Base-by-base conservation (phyloP, 2,113 vertebrate genomes). In the Ursus arctos region DNA sequence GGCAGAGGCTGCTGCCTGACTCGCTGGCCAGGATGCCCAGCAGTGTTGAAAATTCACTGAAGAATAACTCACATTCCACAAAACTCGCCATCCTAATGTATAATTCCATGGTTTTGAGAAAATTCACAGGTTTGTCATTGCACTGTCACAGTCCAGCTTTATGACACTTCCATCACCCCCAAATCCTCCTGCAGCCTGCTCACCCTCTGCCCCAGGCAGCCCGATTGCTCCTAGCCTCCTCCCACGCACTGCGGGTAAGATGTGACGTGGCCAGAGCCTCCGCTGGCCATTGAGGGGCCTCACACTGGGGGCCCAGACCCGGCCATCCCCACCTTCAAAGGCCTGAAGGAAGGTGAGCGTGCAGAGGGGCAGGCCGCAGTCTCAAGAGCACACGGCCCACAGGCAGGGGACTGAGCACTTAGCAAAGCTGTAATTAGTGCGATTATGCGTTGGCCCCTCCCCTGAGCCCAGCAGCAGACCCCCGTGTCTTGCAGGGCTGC, bases 401-500 rank as follows among this genome's bases (percentile, higher is more conserved):
- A 76, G 92, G 93, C 53, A 61, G 72, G 55, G 86, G 43, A 94
- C 59, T 10, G 0, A 7, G 72, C 95, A 86, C 82, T 79, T 59
- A 61, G 94, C 96, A 98, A 0, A 0, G 22, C 96, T 96, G 53
- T 95, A 97, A 97, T 97, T 96, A 91, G 91, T 71, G 43, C 36
- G 97, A 91, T 79, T 87, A 89, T 83, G 97, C 15, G 0, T 96
- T 96, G 61, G n/a, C 81, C 24, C 69, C 81, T 33, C 91, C 97
- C 87, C 93, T 57, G 26, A 89, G 94, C 89, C 96, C 83, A 63
- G 88, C 36, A 95, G 95, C 97, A 98, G 90, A 96, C 92, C 94
- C 88, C 97, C 84, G 80, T 97, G 98, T 98, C 98, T 98, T 95
- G 84, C 86, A 79, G 88, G 80, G 93, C 91, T 51, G 31, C 97